Percentiles rank a stretch among this genome's conserved stretches.
phyloP scores from a whole-genome alignment of 64 coral and sea anemone species.

The Montipora efflorescens region DNA sequence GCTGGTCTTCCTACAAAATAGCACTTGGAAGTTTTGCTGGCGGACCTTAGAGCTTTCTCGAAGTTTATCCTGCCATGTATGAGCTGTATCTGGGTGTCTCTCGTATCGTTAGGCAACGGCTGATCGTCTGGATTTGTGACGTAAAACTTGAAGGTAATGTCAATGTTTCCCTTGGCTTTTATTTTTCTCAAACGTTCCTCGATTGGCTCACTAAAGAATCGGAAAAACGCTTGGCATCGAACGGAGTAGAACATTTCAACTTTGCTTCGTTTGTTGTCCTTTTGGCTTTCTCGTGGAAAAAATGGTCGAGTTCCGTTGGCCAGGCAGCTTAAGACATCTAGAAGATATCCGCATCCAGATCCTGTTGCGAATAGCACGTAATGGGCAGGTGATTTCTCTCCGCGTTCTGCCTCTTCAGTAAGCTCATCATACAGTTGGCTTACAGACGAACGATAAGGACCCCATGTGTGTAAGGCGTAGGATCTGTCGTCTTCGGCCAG shows the following conservation, averaged over 20 bases:
- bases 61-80: constrained; percentile 51
- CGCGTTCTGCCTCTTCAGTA: not conserved
- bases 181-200: constrained; percentile 42
- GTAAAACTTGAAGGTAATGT: constrained; percentile 48
- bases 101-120: not conserved
- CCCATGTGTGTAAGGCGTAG: constrained; percentile 35
- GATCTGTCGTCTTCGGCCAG: not conserved
- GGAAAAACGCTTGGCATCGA: constrained; percentile 49
- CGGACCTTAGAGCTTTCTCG: constrained; percentile 37
- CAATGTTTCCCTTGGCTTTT: constrained; percentile 28
- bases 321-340: constrained; percentile 69
- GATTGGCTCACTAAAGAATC: constrained; percentile 8
- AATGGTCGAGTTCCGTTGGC: constrained; percentile 34
- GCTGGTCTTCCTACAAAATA: constrained; percentile 78
- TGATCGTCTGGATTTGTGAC: constrained; percentile 21
- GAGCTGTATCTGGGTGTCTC: constrained; percentile 17
- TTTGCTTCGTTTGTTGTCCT: not conserved
- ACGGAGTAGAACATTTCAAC: constrained; percentile 72
- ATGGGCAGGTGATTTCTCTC: not conserved
- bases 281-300: not conserved
- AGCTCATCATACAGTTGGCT: constrained; percentile 42
- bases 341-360: constrained; percentile 70
- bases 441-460: constrained; percentile 77
- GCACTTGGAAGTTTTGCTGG: constrained; percentile 39
- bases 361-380: constrained; percentile 72